Evolutionary conservation across 2,797 vertebrate species (phyloP).

Genomic region (Hafferia zeledoni): DNA sequence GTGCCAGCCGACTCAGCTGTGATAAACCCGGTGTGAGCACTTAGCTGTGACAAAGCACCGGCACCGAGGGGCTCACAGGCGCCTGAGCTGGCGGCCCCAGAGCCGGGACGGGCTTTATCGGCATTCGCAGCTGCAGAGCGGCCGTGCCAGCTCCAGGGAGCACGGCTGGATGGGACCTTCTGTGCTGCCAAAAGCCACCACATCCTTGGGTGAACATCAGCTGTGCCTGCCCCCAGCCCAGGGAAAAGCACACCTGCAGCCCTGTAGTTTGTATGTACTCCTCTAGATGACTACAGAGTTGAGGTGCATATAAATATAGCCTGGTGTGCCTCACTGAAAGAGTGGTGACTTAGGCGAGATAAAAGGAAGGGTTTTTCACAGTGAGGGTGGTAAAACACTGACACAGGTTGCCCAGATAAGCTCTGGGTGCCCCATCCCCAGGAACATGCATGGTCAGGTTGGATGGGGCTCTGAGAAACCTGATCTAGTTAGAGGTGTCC

Average conservation of each 20-base stretch:
- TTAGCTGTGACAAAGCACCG: not conserved
- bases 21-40: not conserved
- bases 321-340: not conserved
- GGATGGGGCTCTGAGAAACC: not conserved
- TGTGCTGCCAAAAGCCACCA: fast-evolving
- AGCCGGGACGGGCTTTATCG: not conserved
- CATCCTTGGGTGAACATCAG: fast-evolving
- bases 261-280: not conserved
- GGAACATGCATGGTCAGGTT: not conserved
- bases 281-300: not conserved
- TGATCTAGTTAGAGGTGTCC: not conserved
- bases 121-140: not conserved
- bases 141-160: not conserved
- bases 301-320: not conserved
- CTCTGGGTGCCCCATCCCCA: not conserved
- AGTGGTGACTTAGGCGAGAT: not conserved
- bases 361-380: not conserved
- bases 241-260: not conserved
- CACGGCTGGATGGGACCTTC: not conserved
- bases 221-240: not conserved
- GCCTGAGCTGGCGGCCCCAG: not conserved
- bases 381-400: not conserved
- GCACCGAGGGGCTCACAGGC: not conserved
- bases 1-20: not conserved
- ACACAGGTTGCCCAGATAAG: not conserved